Evolutionary conservation across 2,888 invertebrate genomes (phyloP), one percentile per base, ranked within the genome.

Genomic region (Xanthia togata): DNA sequence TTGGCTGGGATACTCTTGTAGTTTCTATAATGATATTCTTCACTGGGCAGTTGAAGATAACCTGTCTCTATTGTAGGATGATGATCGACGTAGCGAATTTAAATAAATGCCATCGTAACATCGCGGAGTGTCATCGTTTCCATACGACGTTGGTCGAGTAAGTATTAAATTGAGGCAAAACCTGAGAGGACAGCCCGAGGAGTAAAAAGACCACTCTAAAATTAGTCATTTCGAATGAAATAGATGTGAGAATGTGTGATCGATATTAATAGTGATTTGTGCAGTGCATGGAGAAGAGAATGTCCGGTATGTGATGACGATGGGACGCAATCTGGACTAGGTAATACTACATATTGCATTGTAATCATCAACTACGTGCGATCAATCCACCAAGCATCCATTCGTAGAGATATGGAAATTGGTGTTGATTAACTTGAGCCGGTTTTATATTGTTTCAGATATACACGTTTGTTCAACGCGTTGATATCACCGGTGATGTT

Each of bases 1-100:
- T 94, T 11, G 88, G 89, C 23, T 95, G 95, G 95, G 95, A 95
- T 71, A 92, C 93, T 55, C 85, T 93, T 11, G 92, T 93, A 0
- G 89, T 93, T 0, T 88, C 94, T 0, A 90, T 93, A 8, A 94
- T 95, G 94, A 94, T 95, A 73, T 95, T 94, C 81, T 93, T 94
- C 65, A 90, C 92, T 53, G 95, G 94, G n/a, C 95, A 95, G 79
- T 85, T 95, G 53, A 92, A 88, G 74, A 89, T 94, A 17, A 88
- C 92, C 55, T 88, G 91, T 17, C 53, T 92, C 3, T 87, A 91
- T 70, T 93, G 93, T 77, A 85, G 75, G 4, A 83, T 84, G 31
- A 83, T 90, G 14, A 90, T 93, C 63, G 85, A 90, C 20, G 26
- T 64, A 5, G 26, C 69, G 0, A 88, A 83, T 73, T 17, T 71